phyloP scores from a whole-genome alignment of 1,140 invertebrate genomes.

The Orussus abietinus region DNA sequence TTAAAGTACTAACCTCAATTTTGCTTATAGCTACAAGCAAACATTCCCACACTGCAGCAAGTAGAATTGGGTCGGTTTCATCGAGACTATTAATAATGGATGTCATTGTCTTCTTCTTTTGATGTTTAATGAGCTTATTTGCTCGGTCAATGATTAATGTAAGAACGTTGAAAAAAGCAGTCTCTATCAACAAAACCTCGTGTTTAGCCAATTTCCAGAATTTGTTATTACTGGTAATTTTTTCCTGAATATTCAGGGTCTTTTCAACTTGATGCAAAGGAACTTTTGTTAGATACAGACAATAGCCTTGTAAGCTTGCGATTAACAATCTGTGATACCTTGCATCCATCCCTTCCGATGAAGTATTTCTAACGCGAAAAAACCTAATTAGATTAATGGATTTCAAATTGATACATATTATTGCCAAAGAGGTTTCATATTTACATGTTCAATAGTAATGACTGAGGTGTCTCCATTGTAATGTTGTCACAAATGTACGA shows the following conservation, averaged over 20 bases:
- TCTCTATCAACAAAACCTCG: conserved; percentile 55
- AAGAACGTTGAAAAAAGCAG: conserved; percentile 65
- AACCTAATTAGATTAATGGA: too few relatives aligned
- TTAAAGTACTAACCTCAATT: conserved; percentile 53
- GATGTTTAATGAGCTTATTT: conserved; percentile 44
- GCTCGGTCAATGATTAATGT: conserved; percentile 60
- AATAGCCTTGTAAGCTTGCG: conserved; percentile 65
- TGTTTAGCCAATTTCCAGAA: conserved; percentile 72
- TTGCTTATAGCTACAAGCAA: conserved; percentile 58
- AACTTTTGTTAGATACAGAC: conserved; percentile 59
- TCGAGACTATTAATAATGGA: conserved; percentile 66
- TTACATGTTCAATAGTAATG: too few relatives aligned
- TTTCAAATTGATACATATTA: conserved; percentile 1
- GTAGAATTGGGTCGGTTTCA: conserved; percentile 65
- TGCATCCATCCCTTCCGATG: conserved; percentile 67
- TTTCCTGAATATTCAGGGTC: conserved; percentile 49
- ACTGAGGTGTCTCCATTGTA: conserved; percentile 62
- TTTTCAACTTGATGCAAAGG: conserved; percentile 52
- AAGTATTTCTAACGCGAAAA: too few relatives aligned
- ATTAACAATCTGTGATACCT: conserved; percentile 68
- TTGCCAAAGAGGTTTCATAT: too few relatives aligned
- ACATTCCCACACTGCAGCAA: conserved; percentile 69
- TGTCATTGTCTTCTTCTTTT: conserved; percentile 58
- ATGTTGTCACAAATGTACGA: conserved; percentile 69
- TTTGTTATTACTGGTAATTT: conserved; percentile 59